Conservation (phyloP, 1,140 invertebrate genomes). For the Papilio dardanus region DNA sequence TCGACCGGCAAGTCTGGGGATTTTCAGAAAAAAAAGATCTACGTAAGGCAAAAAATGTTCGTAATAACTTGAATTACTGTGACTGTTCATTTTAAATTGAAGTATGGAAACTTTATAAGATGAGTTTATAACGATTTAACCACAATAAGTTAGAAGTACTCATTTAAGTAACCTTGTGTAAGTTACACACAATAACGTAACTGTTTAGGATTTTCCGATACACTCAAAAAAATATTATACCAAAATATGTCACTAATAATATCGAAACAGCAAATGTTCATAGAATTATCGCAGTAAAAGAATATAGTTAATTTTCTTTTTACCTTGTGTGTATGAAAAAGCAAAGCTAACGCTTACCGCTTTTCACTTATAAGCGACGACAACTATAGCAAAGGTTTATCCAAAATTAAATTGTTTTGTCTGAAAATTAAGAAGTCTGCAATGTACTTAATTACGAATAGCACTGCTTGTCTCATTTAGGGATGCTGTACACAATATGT, state of each 20-base stretch:
- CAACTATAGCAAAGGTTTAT: neutral
- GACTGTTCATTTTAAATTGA: neutral
- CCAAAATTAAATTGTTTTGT: neutral
- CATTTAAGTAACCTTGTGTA: too few relatives aligned
- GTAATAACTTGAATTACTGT: neutral
- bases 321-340: neutral
- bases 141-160: too few relatives aligned
- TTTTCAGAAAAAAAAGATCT: constrained; percentile 10
- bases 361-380: neutral
- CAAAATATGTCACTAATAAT: too few relatives aligned
- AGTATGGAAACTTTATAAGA: neutral
- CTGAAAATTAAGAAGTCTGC: neutral
- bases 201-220: too few relatives aligned
- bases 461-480: neutral
- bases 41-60: neutral
- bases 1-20: constrained; percentile 21
- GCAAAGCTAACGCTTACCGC: neutral
- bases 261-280: too few relatives aligned
- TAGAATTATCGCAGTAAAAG: neutral
- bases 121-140: too few relatives aligned
- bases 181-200: too few relatives aligned
- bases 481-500: neutral
- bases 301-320: neutral
- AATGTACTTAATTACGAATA: neutral
- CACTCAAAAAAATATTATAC: too few relatives aligned